Percentiles rank a stretch among this genome's conserved stretches.
Evolutionary conservation across 1,140 invertebrate genomes (phyloP).

Genomic region (Spodoptera frugiperda): DNA sequence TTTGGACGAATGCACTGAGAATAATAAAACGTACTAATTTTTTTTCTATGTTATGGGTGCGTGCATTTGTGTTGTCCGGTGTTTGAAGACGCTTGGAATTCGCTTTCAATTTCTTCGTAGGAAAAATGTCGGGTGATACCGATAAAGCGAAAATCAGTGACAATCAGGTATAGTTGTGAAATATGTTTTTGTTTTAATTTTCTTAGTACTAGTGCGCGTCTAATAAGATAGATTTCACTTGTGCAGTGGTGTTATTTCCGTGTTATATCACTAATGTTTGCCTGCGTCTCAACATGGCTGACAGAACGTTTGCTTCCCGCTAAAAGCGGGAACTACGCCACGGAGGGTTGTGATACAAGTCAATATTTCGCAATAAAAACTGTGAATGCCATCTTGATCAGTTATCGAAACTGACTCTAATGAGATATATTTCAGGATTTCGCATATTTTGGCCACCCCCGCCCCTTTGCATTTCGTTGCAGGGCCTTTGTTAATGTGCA

Average conservation of each 20-base stretch:
- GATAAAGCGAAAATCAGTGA: constrained; percentile 87
- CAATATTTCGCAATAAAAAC: constrained; percentile 79
- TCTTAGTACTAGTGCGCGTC: constrained; percentile 77
- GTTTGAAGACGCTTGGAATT: constrained; percentile 87
- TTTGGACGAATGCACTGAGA: constrained; percentile 14
- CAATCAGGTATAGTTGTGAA: constrained; percentile 86
- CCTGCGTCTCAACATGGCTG: constrained; percentile 87
- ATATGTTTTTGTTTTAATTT: constrained; percentile 79
- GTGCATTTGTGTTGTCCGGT: constrained; percentile 86
- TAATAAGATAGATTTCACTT: constrained; percentile 70
- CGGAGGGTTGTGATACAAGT: constrained; percentile 82
- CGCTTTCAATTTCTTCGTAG: constrained; percentile 86
- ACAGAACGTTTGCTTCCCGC: constrained; percentile 86
- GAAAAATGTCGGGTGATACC: constrained; percentile 87
- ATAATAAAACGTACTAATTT: constrained; percentile 76
- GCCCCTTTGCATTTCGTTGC: constrained; percentile 85
- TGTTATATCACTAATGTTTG: constrained; percentile 87
- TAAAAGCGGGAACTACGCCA: constrained; percentile 87
- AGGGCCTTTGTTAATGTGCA: constrained; percentile 86
- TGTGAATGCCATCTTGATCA: constrained; percentile 80
- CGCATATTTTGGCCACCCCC: constrained; percentile 84
- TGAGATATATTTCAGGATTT: constrained; percentile 80
- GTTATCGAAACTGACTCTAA: constrained; percentile 84
- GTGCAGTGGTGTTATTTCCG: constrained; percentile 85
- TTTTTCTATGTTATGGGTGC: constrained; percentile 83